These are phyloP conservation scores for Sternarchorhynchus goeldii DNA, from an alignment of 2,797 vertebrate genomes.

Conservation along the genomic window DNA sequence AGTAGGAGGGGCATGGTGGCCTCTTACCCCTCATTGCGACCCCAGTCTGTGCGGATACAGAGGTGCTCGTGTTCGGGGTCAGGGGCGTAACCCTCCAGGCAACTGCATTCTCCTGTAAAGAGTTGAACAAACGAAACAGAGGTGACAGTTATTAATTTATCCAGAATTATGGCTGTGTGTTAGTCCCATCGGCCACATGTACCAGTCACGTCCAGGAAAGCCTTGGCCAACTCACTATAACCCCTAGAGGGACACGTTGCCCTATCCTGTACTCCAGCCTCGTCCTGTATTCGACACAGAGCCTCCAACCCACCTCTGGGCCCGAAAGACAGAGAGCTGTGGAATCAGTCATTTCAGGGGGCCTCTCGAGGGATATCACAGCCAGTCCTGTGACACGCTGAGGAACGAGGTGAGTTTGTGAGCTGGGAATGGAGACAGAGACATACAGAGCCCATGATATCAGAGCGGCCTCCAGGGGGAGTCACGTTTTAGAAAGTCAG, in stretches of 20 bases:
- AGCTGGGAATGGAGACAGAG: background rate
- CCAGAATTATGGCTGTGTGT: conserved; percentile 29
- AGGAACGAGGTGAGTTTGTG: background rate
- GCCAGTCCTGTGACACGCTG: background rate
- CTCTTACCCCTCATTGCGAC: conserved; percentile 94
- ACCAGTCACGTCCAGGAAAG: conserved; percentile 40
- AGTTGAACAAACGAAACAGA: conserved; percentile 33
- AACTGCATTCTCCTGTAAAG: conserved; percentile 92
- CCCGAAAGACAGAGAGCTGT: background rate
- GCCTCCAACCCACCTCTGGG: background rate
- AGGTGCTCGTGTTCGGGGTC: conserved; percentile 91
- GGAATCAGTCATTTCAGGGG: background rate
- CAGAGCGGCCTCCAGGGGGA: background rate
- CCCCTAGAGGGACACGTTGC: background rate
- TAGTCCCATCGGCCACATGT: conserved; percentile 34
- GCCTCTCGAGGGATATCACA: background rate
- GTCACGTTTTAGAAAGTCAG: background rate
- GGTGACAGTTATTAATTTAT: conserved; percentile 57
- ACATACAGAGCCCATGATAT: background rate
- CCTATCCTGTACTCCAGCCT: background rate
- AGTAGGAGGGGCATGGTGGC: conserved; percentile 22
- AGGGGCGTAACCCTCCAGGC: conserved; percentile 91
- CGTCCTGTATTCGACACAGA: background rate
- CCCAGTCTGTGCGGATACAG: conserved; percentile 95
- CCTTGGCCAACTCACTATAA: conserved; percentile 24